phyloP scores from a whole-genome alignment of 2,797 vertebrate genomes.

The Betta splendens region DNA sequence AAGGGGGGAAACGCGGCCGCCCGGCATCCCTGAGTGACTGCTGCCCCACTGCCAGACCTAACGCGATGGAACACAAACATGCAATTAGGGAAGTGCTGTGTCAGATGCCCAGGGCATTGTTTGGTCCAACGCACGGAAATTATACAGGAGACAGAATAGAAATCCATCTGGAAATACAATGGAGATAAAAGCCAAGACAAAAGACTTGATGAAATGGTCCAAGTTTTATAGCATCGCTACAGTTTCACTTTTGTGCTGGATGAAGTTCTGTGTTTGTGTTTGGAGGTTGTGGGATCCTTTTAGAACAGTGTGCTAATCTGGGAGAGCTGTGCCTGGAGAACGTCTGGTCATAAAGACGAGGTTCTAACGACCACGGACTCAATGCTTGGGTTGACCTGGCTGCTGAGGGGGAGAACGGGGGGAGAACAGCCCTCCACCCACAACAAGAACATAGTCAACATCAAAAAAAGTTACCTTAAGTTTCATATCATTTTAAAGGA shows the following conservation, averaged over 20 bases:
- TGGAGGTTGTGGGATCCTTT: slow-evolving; percentile 14
- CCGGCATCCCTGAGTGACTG: slow-evolving; percentile 50
- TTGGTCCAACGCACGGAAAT: slow-evolving; percentile 55
- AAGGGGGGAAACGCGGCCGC: slow-evolving; percentile 57
- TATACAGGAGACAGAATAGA: slow-evolving; percentile 28
- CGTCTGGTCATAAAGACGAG: no score
- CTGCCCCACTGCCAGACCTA: slow-evolving; percentile 57
- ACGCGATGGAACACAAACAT: slow-evolving; percentile 72
- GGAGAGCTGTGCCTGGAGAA: no score
- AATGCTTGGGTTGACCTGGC: no score
- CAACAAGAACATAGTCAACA: no score
- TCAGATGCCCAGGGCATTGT: slow-evolving; percentile 65
- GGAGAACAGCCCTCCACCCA: no score
- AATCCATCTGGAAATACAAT: slow-evolving; percentile 31
- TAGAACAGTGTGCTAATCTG: slow-evolving; percentile 29
- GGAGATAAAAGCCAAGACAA: slow-evolving; percentile 22
- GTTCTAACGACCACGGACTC: no score
- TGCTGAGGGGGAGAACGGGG: no score
- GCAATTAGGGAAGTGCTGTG: slow-evolving; percentile 75
- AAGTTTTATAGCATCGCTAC: slow-evolving; percentile 24
- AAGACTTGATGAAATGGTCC: slow-evolving; percentile 42
- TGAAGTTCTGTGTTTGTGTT: slow-evolving; percentile 6
- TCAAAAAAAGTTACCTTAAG: no score
- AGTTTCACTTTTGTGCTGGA: neutral
- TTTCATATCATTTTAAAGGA: no score